Evolutionary conservation across 2,888 invertebrate genomes (phyloP).

Genomic region (Chrysina gloriosa): DNA sequence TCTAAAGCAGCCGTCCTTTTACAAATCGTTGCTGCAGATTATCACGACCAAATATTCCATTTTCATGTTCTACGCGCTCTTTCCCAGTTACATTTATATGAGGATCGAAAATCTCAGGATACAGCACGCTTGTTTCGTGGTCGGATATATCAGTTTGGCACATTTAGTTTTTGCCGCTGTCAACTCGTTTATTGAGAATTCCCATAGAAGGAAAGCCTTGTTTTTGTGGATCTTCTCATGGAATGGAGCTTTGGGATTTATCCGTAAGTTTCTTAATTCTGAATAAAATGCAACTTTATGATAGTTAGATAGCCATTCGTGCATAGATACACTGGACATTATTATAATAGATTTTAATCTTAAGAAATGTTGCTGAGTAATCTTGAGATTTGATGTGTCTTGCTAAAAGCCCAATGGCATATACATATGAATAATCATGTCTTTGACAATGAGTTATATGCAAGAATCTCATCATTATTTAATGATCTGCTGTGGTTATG

Average conservation of each 20-base stretch:
- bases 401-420: too few relatives aligned
- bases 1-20: conserved; percentile 64
- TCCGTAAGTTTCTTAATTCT: conserved; percentile 64
- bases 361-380: too few relatives aligned
- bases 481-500: too few relatives aligned
- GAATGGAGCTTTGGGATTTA: conserved; percentile 69
- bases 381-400: too few relatives aligned
- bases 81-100: conserved; percentile 67
- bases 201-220: conserved; percentile 56
- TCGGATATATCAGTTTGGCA: conserved; percentile 56
- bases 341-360: too few relatives aligned
- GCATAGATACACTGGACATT: too few relatives aligned
- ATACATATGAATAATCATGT: too few relatives aligned
- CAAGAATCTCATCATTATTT: too few relatives aligned
- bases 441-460: too few relatives aligned
- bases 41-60: conserved; percentile 69
- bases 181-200: conserved; percentile 56
- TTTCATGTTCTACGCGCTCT: conserved; percentile 67
- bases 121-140: conserved; percentile 53
- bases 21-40: conserved; percentile 69
- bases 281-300: neutral
- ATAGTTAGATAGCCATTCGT: too few relatives aligned
- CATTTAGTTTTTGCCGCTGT: conserved; percentile 53
- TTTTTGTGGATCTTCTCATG: conserved; percentile 64
- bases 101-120: conserved; percentile 53